phyloP scores from a whole-genome alignment of 1,140 invertebrate genomes.

The Physella acuta region DNA sequence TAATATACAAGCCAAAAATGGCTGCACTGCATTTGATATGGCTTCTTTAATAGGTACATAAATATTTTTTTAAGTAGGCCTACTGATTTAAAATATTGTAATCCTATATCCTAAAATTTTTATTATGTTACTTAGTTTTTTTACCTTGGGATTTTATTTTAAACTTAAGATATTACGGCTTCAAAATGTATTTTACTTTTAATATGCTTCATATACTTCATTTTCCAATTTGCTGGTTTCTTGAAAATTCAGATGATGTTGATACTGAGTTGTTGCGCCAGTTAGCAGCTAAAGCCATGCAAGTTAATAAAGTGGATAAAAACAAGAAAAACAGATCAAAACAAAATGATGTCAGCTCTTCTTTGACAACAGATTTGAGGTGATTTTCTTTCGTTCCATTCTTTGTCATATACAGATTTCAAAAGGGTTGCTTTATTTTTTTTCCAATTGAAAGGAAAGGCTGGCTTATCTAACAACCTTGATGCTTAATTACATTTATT shows the following conservation, averaged over 20 bases:
- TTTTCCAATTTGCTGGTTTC: slow-evolving; percentile 1
- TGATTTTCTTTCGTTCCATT: too few relatives aligned
- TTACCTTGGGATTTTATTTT: not conserved
- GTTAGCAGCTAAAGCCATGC: slow-evolving; percentile 51
- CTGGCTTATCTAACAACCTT: too few relatives aligned
- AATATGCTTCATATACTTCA: not conserved
- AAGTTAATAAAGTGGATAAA: slow-evolving; percentile 47
- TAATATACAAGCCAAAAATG: slow-evolving; percentile 57
- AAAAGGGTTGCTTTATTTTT: too few relatives aligned
- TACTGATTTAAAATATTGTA: not conserved
- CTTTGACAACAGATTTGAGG: slow-evolving; percentile 3
- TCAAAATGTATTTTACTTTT: not conserved
- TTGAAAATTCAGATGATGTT: slow-evolving; percentile 50
- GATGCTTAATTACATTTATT: too few relatives aligned
- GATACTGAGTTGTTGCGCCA: slow-evolving; percentile 56
- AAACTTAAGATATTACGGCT: too few relatives aligned
- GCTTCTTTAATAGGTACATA: slow-evolving; percentile 56
- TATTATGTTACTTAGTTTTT: not conserved
- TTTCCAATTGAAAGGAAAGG: too few relatives aligned
- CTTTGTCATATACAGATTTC: too few relatives aligned
- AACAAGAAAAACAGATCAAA: slow-evolving; percentile 38
- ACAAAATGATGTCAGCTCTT: not conserved
- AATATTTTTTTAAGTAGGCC: not conserved
- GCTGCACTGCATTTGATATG: slow-evolving; percentile 62
- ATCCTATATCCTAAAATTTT: not conserved